These are phyloP conservation scores for Popillia japonica DNA, from an alignment of 1,140 invertebrate species.

Conservation along the genomic window DNA sequence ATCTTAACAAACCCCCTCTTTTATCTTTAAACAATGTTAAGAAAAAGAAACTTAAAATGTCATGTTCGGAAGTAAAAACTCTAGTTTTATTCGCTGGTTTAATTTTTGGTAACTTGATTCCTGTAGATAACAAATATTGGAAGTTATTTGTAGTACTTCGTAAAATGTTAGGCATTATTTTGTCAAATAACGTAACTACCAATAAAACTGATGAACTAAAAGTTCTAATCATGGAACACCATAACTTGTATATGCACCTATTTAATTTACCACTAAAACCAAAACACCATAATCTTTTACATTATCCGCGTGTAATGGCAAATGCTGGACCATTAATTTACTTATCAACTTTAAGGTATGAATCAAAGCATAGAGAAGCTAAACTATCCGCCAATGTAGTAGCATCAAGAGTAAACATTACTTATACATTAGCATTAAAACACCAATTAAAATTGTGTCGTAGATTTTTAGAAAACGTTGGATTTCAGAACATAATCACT, in stretches of 20 bases:
- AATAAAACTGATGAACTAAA: not conserved
- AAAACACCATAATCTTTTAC: slow-evolving; percentile 7
- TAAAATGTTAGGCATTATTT: slow-evolving; percentile 9
- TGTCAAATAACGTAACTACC: not conserved
- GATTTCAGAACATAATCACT: too few relatives aligned
- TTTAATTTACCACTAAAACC: not conserved
- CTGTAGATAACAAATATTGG: not conserved
- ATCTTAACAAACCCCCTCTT: slow-evolving; percentile 3
- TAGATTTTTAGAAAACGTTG: not conserved
- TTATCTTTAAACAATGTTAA: slow-evolving; percentile 18
- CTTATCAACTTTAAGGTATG: slow-evolving; percentile 31
- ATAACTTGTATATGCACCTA: not conserved
- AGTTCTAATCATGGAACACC: not conserved
- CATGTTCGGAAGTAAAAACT: not conserved
- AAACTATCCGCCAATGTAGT: slow-evolving; percentile 40
- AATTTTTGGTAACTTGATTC: slow-evolving; percentile 15
- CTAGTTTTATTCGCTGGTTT: not conserved
- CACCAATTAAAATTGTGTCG: slow-evolving; percentile 31
- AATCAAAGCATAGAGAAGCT: slow-evolving; percentile 41
- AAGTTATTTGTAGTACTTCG: not conserved
- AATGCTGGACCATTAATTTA: not conserved
- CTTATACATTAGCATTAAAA: slow-evolving; percentile 40
- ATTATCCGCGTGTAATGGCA: not conserved
- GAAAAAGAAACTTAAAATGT: slow-evolving; percentile 19
- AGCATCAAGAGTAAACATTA: slow-evolving; percentile 38